These are phyloP conservation scores for Dolichopus griseipennis DNA, from an alignment of 2,888 invertebrate species.

Conservation along the genomic window DNA sequence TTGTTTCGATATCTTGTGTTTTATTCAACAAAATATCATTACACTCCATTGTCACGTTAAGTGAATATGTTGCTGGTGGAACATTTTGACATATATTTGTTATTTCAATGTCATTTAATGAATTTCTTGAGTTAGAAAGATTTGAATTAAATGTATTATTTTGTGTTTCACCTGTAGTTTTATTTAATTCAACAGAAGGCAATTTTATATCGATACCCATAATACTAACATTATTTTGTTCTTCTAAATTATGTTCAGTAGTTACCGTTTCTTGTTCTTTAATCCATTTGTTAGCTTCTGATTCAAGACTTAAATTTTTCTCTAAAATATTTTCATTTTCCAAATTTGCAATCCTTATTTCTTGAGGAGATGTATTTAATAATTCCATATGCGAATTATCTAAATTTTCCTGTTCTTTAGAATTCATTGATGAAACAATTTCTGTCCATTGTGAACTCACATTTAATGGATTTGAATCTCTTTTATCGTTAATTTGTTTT, in stretches of 20 bases:
- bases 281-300: too few relatives aligned
- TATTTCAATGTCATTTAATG: not conserved
- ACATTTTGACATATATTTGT: not conserved
- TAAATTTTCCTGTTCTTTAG: constrained; percentile 16
- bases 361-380: not conserved
- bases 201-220: not conserved
- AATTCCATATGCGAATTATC: constrained; percentile 15
- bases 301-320: too few relatives aligned
- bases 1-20: constrained; percentile 16
- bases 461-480: not conserved
- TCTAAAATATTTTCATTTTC: not conserved
- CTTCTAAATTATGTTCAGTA: not conserved
- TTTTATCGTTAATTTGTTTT: too few relatives aligned
- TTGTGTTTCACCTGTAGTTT: not conserved
- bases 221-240: not conserved
- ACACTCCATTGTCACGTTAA: not conserved
- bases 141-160: not conserved
- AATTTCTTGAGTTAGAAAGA: not conserved
- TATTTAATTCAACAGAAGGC: not conserved
- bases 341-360: not conserved
- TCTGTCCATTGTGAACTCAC: constrained; percentile 15
- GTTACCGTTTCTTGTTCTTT: not conserved
- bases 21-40: not conserved
- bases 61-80: not conserved
- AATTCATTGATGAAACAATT: constrained; percentile 16